These are phyloP conservation scores for Bos javanicus DNA, from an alignment of 2,113 vertebrate genomes.

Conservation along the genomic window DNA sequence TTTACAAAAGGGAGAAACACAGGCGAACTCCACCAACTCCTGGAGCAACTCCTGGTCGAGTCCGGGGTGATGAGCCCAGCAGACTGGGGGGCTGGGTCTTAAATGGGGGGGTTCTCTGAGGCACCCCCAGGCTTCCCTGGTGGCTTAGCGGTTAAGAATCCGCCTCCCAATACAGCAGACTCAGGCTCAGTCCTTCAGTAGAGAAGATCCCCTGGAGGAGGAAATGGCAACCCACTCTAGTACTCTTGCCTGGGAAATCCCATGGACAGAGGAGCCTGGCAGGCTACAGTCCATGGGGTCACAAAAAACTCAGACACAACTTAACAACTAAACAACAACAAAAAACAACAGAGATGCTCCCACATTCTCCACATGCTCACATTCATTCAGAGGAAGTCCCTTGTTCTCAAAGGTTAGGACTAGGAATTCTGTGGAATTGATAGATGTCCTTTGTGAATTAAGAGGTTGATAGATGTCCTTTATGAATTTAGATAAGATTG, in stretches of 20 bases:
- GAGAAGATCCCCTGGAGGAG: neutral
- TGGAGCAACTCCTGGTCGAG: accelerated
- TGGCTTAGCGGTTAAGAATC: neutral
- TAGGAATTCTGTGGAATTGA: neutral
- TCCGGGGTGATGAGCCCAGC: neutral
- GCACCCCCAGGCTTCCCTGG: neutral
- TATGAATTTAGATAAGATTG: neutral
- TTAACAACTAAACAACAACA: neutral
- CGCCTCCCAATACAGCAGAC: neutral
- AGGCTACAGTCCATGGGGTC: neutral
- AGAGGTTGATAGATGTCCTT: neutral
- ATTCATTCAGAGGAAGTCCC: neutral
- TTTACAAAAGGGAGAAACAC: neutral
- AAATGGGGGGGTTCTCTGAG: neutral
- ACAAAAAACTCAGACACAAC: neutral
- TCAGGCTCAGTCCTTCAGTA: neutral
- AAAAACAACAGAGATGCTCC: neutral
- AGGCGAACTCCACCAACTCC: neutral
- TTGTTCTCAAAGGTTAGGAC: neutral
- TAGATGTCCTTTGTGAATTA: neutral
- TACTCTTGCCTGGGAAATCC: neutral
- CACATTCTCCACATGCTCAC: neutral
- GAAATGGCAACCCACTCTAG: neutral
- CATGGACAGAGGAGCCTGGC: neutral
- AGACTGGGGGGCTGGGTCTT: neutral